Evolutionary conservation across 2,888 invertebrate species (phyloP).

Genomic region (Lasius fuliginosus): DNA sequence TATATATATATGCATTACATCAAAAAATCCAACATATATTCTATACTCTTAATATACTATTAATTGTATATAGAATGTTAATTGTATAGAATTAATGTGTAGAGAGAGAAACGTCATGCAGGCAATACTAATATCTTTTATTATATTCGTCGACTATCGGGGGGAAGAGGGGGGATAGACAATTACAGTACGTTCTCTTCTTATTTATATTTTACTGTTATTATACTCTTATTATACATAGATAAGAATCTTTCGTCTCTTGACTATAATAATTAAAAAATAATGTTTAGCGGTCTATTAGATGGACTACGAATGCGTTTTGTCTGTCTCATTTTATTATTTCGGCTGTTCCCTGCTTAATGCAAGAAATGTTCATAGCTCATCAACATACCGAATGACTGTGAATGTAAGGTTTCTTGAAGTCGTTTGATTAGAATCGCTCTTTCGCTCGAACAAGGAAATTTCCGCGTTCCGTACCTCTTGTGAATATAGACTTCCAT

Average conservation of each 20-base stretch:
- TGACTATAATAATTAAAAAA: neutral
- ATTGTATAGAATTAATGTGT: neutral
- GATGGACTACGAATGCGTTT: neutral
- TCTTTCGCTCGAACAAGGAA: constrained; percentile 61
- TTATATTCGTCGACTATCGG: neutral
- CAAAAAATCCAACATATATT: no score
- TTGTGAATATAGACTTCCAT: constrained; percentile 74
- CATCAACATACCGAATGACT: constrained; percentile 31
- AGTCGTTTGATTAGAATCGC: constrained; percentile 56
- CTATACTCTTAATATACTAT: no score
- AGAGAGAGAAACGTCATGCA: neutral
- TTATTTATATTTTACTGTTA: no score
- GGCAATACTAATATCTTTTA: constrained; percentile 19
- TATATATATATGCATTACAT: no score
- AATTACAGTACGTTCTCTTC: neutral
- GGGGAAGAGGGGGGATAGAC: neutral
- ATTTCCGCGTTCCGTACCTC: constrained; percentile 77
- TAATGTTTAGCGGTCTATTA: neutral
- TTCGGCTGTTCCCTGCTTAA: constrained; percentile 7
- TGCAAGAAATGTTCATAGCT: neutral
- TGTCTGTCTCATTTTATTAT: constrained; percentile 15
- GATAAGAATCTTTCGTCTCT: constrained; percentile 2
- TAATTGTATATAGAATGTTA: neutral
- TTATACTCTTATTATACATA: constrained; percentile 16
- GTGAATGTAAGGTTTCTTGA: constrained; percentile 35